Base-by-base conservation (phyloP, 2,113 vertebrate genomes). In the Cyprinodon tularosa region DNA sequence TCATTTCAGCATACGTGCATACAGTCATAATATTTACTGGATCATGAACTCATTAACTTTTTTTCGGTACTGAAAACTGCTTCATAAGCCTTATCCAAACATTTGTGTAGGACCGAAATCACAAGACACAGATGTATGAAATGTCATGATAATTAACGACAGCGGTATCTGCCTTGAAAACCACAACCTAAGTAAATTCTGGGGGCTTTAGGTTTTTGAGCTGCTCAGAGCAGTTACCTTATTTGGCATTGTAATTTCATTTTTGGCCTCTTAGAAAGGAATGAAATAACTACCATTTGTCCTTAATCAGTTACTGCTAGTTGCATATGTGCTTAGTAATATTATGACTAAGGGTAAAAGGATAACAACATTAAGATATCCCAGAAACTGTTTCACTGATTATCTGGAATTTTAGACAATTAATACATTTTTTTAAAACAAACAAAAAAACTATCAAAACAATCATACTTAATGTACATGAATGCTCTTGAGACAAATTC, bases 11-110 rank as follows among this genome's bases (percentile, higher is more conserved):
- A 29, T 48, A 62, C 53, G 22, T 66, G 57, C 77, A 48, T n/a
- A n/a, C 75, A 78, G 40, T 63, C 63, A 53, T 63, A 71, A 44
- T 76, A 71, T 73, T 61, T 68, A 72, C 15, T n/a, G 37, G 50
- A 60, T 74, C 59, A 80, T 80, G 66, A 71, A 84, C 39, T 84
- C 70, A 80, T 84, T 68, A 79, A 72, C 59, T 68, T 9, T 73
- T 29, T 82, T 78, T 60, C 59, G 72, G 57, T 61, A 72, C 70
- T 13, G 60, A 62, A 70, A 36, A 47, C 12, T 37, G 22, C 63
- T 74, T 64, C 29, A 59, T 14, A 44, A 47, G 65, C 39, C 65
- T 59, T 66, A 47, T 69, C 68, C 40, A 81, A 83, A 81, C 62
- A 77, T 84, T 80, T 81, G 14, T 47, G 13, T n/a, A 61, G 68